A percentile compares a stretch with the other conserved stretches of the same genome.
phyloP scores from a whole-genome alignment of 2,113 vertebrate genomes.

The Bucco capensis region DNA sequence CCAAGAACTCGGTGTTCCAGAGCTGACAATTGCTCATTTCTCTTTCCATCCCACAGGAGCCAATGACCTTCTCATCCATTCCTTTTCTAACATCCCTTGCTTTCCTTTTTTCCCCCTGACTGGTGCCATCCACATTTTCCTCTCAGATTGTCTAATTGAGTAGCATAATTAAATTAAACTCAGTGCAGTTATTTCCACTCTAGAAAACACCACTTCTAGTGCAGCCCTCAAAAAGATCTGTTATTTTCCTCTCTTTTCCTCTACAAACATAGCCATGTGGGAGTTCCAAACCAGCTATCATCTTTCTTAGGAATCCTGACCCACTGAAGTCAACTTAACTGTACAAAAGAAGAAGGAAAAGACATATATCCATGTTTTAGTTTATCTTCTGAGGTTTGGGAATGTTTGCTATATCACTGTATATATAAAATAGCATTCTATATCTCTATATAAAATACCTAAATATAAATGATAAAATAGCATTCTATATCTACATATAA shows the following conservation, averaged over 20 bases:
- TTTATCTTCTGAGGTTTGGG: neutral
- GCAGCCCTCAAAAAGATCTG: neutral
- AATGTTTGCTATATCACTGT: neutral
- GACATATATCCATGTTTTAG: neutral
- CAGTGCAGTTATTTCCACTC: neutral
- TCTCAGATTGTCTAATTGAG: neutral
- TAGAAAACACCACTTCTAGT: neutral
- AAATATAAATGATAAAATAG: no score
- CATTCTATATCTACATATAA: no score
- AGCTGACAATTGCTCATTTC: slow-evolving; percentile 33
- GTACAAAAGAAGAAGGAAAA: neutral
- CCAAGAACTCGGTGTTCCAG: neutral
- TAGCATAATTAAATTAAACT: slow-evolving; percentile 23
- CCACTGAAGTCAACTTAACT: neutral
- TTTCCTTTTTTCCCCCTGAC: neutral
- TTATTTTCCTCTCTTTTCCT: neutral
- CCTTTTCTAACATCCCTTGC: neutral
- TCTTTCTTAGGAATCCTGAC: neutral
- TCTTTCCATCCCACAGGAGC: neutral
- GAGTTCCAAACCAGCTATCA: neutral
- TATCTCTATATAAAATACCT: no score
- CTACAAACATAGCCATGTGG: neutral
- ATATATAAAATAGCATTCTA: no score
- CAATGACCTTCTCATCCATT: neutral
- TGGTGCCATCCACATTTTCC: neutral